Conservation (phyloP, 2,113 vertebrate species). For the Pelvicachromis taeniatus region DNA sequence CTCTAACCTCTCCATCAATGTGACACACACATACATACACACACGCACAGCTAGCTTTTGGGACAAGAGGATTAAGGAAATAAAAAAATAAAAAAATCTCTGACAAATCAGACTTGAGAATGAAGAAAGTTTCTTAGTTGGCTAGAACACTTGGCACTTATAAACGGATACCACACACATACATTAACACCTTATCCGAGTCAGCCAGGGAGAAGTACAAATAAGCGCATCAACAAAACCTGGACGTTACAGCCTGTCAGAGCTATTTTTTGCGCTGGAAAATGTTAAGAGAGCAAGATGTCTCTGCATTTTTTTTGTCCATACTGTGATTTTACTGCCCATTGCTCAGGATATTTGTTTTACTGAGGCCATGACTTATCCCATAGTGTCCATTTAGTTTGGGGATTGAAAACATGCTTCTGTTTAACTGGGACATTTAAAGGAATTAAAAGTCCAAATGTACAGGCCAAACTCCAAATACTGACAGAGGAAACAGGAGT, state of each 20-base stretch:
- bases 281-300: not conserved
- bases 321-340: not conserved
- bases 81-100: slow-evolving; percentile 40
- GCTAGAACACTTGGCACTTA: slow-evolving; percentile 40
- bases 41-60: slow-evolving; percentile 45
- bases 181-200: slow-evolving; percentile 2
- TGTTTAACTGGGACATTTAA: not conserved
- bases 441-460: not conserved
- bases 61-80: slow-evolving; percentile 68
- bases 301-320: not conserved
- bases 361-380: not conserved
- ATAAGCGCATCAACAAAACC: not conserved
- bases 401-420: not conserved
- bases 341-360: not conserved
- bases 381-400: not conserved
- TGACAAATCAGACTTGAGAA: slow-evolving; percentile 61
- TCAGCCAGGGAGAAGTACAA: not conserved
- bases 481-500: not conserved
- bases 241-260: not conserved
- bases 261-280: not conserved
- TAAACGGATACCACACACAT: slow-evolving; percentile 34
- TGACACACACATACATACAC: slow-evolving; percentile 26
- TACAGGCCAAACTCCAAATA: not conserved
- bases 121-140: slow-evolving; percentile 64
- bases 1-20: slow-evolving; percentile 73